Base-by-base conservation (phyloP, 1,140 invertebrate species). In the Helicoverpa zea region DNA sequence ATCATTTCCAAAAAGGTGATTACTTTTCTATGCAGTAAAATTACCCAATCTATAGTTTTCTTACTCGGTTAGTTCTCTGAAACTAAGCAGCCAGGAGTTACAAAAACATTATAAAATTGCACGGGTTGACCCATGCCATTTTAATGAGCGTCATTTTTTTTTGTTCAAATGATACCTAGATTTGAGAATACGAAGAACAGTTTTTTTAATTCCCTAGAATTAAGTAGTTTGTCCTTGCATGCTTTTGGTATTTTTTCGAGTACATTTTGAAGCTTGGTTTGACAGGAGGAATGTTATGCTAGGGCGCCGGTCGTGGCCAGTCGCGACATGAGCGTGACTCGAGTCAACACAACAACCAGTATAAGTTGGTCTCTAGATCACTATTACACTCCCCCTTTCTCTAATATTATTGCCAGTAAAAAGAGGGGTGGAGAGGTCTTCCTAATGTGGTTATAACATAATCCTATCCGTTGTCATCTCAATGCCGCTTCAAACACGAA, bases 401-500 rank as follows among this genome's bases (percentile, higher is more conserved):
- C 58, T 30, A 66, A 9, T 14, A 35, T 16, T 0, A 23, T 12
- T 68, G 18, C 3, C n/a, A 29, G 16, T 56, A 49, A 16, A 30
- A 85, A 63, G 54, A 66, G 56, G 68, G 78, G 58, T 56, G 18
- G 79, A 59, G 10, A 82, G 87, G 9, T 84, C 87, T 47, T 4
- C 2, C 11, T 72, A 74, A 59, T 54, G 5, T 86, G 84, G 86
- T 84, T 86, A 85, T 78, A 75, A 83, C 80, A 84, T 89, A 90
- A 92, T 92, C 87, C 91, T 87, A 88, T 79, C 82, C 82, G 88
- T 88, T 93, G 92, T 93, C 92, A 82, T 92, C 89, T 94, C 92
- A 94, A 94, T 94, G 92, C 92, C 91, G 89, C 87, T 88, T 93
- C 83, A 87, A 85, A 81, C 92, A 94, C 92, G 92, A 93, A 86